Evolutionary conservation across 1,140 invertebrate species (phyloP).

Genomic region (Drosophila tropicalis): DNA sequence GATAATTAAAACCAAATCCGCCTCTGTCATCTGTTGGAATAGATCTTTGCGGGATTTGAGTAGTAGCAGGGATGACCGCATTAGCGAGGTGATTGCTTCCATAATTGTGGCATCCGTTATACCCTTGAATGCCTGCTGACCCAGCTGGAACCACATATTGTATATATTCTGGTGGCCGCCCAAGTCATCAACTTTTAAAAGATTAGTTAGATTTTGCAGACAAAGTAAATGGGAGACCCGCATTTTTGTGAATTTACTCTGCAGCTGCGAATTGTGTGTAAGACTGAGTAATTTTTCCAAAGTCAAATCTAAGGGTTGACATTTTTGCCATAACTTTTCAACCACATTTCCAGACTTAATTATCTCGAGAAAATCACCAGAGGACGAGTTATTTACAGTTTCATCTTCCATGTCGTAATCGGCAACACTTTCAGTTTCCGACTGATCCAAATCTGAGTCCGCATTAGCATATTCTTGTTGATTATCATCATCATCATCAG

Average conservation of each 20-base stretch:
- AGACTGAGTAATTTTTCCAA: constrained; percentile 31
- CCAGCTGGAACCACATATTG: constrained; percentile 70
- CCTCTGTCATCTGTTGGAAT: constrained; percentile 79
- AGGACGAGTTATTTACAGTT: constrained; percentile 46
- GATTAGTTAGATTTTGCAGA: constrained; percentile 68
- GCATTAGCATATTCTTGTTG: constrained; percentile 45
- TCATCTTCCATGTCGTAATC: constrained; percentile 61
- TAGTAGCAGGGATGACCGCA: constrained; percentile 65
- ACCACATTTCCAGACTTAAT: constrained; percentile 56
- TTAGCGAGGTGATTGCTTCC: constrained; percentile 69
- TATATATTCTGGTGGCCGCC: constrained; percentile 62
- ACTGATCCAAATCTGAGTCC: constrained; percentile 52
- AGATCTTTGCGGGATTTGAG: constrained; percentile 63
- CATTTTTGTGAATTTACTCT: constrained; percentile 45
- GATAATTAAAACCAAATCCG: constrained; percentile 84
- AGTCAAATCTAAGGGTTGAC: constrained; percentile 31
- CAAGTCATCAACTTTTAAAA: constrained; percentile 58
- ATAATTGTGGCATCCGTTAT: constrained; percentile 48
- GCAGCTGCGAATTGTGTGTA: constrained; percentile 25
- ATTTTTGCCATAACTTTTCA: constrained; percentile 51
- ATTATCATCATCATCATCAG: constrained; percentile 76
- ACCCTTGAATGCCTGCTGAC: constrained; percentile 69
- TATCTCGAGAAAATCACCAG: constrained; percentile 58
- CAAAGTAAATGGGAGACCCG: constrained; percentile 65
- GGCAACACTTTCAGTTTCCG: constrained; percentile 67